Evolutionary conservation across 2,888 invertebrate genomes (phyloP).

Genomic region (Molanna angustata): DNA sequence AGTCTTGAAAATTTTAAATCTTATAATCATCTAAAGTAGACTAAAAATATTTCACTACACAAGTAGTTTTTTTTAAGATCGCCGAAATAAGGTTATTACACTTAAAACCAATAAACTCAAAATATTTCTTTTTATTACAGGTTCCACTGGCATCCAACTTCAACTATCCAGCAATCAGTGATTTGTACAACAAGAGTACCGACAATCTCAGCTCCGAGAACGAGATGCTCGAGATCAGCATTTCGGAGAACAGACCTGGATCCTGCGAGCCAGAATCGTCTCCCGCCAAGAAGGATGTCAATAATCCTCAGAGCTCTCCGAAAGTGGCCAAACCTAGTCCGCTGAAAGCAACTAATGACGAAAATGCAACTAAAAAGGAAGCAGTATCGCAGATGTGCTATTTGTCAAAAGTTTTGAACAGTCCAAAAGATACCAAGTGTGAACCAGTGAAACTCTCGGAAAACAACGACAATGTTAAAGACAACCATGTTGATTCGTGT

Average conservation of each 20-base stretch:
- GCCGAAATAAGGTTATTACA: no score
- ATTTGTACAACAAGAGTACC: slow-evolving; percentile 29
- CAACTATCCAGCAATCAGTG: slow-evolving; percentile 20
- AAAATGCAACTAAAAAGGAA: background rate
- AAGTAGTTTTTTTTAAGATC: no score
- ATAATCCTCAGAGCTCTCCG: no score
- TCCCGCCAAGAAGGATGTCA: no score
- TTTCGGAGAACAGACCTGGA: slow-evolving; percentile 16
- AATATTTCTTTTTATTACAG: slow-evolving; percentile 19
- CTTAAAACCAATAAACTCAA: no score
- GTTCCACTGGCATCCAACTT: slow-evolving; percentile 28
- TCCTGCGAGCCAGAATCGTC: background rate
- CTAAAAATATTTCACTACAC: no score
- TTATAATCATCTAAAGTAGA: no score
- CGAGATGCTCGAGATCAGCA: slow-evolving; percentile 30
- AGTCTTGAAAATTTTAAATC: no score
- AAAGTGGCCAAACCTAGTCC: background rate
- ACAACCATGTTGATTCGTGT: no score
- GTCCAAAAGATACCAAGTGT: background rate
- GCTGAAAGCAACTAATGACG: background rate
- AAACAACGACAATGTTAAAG: background rate
- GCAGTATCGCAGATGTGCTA: no score
- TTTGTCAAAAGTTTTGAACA: no score
- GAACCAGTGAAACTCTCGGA: background rate
- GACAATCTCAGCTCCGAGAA: slow-evolving; percentile 33